These are phyloP conservation scores for Neopipo cinnamomea DNA, from an alignment of 2,113 vertebrate species.

Conservation along the genomic window DNA sequence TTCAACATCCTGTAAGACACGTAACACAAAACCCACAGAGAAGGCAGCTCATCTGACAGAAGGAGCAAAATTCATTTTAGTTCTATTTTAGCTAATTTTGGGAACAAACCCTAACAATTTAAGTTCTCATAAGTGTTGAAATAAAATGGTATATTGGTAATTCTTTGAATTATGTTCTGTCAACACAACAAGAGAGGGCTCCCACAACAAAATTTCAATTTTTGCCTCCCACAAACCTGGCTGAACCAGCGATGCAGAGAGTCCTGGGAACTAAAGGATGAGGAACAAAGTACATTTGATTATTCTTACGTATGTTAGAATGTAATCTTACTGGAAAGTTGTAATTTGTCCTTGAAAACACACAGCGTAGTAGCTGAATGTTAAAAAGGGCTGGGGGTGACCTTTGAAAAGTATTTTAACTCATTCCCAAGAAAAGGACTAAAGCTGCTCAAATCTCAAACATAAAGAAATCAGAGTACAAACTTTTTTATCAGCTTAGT, in stretches of 20 bases:
- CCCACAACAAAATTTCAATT: neutral
- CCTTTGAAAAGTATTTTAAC: neutral
- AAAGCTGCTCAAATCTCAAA: neutral
- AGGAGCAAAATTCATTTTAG: neutral
- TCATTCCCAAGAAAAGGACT: neutral
- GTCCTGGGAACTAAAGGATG: neutral
- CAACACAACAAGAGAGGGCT: neutral
- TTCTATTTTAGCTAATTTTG: constrained; percentile 18
- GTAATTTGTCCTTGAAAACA: neutral
- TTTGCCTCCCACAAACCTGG: neutral
- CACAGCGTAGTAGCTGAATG: neutral
- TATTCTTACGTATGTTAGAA: neutral
- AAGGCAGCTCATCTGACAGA: neutral
- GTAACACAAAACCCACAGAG: neutral
- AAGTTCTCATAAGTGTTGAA: neutral
- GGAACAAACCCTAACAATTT: constrained; percentile 2
- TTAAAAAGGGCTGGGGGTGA: neutral
- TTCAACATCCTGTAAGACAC: neutral
- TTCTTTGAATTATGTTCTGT: neutral
- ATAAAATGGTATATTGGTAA: neutral
- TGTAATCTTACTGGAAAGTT: neutral
- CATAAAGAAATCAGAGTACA: neutral
- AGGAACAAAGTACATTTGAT: neutral
- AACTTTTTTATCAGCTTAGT: neutral
- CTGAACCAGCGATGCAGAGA: neutral